Conservation (phyloP, 2,888 invertebrate species). For the Spatulosminthurus flaviceps region DNA sequence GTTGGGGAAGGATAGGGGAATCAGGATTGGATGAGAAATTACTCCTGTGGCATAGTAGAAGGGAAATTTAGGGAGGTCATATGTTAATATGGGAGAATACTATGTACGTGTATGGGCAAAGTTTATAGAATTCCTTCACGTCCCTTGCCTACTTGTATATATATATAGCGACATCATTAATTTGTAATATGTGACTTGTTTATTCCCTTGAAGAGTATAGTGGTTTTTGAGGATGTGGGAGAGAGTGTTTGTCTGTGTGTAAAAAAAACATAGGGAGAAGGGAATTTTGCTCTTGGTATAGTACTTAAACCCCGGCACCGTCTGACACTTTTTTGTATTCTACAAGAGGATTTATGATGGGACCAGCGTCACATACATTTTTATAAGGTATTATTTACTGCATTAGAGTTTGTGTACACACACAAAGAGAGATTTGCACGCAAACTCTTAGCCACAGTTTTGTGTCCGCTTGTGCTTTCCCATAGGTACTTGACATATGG, state of each 20-base stretch:
- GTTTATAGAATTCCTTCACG: neutral
- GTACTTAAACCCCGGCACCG: neutral
- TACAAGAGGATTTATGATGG: conserved; percentile 7
- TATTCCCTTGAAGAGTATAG: neutral
- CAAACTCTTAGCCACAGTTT: neutral
- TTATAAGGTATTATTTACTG: conserved; percentile 5
- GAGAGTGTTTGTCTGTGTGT: neutral
- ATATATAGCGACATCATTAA: neutral
- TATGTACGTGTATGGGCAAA: no score
- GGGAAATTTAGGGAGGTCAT: no score
- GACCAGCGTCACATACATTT: conserved; percentile 28
- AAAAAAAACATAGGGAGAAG: no score
- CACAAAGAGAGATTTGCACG: neutral
- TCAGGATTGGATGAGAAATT: no score
- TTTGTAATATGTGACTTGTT: conserved; percentile 6
- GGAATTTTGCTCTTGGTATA: neutral
- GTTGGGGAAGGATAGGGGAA: no score
- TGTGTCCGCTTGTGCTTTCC: neutral
- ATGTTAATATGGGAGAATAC: no score
- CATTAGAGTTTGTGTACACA: neutral
- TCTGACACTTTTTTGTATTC: neutral
- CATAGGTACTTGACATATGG: no score
- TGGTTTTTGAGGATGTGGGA: no score
- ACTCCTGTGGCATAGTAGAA: no score
- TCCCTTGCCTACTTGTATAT: neutral